phyloP scores from a whole-genome alignment of 2,888 invertebrate species.

The Ctenicera cuprea region DNA sequence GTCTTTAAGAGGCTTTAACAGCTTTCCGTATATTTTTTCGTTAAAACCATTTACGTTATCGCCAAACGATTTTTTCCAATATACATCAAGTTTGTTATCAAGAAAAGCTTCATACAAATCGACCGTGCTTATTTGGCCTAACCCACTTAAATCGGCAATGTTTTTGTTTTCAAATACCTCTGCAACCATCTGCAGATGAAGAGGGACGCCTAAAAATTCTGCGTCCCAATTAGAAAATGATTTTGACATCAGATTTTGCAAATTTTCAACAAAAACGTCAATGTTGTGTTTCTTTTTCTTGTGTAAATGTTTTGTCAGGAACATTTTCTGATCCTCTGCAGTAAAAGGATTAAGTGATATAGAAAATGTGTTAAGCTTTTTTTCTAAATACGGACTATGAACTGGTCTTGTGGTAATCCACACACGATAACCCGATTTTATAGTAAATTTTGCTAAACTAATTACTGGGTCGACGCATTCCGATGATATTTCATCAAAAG shows the following conservation, averaged over 20 bases:
- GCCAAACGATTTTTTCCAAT: not conserved
- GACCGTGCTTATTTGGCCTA: not conserved
- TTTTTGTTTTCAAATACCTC: conserved; percentile 3
- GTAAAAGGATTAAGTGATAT: not conserved
- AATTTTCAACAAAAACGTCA: not conserved
- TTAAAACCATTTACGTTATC: not conserved
- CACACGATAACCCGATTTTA: not conserved
- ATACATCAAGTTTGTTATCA: not conserved
- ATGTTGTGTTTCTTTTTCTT: not conserved
- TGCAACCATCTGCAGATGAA: conserved; percentile 1
- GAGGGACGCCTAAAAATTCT: not conserved
- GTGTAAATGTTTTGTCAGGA: not conserved
- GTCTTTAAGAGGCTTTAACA: not conserved
- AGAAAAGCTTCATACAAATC: conserved; percentile 8
- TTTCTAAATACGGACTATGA: not conserved
- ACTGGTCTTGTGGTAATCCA: conserved; percentile 15
- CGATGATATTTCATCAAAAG: conserved; percentile 4
- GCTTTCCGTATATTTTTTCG: not conserved
- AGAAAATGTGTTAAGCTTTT: not conserved
- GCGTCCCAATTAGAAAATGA: not conserved
- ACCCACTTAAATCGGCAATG: not conserved
- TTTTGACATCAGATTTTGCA: not conserved
- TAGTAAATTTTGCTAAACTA: not conserved
- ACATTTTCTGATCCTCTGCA: not conserved
- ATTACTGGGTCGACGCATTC: not conserved